Evolutionary conservation across 2,888 invertebrate genomes (phyloP).

Genomic region (Meiosimyza decipiens): DNA sequence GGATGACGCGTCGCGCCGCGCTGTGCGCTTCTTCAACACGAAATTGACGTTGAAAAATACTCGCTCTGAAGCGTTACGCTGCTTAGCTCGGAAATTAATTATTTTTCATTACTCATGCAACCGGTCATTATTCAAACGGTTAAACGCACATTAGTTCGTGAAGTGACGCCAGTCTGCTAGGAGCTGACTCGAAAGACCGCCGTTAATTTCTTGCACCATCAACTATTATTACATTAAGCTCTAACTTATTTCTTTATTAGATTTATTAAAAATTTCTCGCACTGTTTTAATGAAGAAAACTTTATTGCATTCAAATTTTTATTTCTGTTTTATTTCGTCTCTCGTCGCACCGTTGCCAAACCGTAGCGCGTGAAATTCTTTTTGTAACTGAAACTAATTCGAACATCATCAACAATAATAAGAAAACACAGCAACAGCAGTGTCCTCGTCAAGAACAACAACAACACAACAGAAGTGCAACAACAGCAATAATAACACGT

Average conservation of each 20-base stretch:
- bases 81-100: slow-evolving; percentile 49
- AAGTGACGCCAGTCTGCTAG: slow-evolving; percentile 9
- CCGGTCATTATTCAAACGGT: slow-evolving; percentile 53
- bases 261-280: slow-evolving; percentile 25
- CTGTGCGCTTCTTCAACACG: neutral
- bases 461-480: slow-evolving; percentile 24
- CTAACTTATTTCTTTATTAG: slow-evolving; percentile 29
- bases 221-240: slow-evolving; percentile 19
- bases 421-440: slow-evolving; percentile 37
- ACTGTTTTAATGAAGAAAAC: slow-evolving; percentile 22
- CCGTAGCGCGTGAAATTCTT: slow-evolving; percentile 55
- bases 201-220: neutral
- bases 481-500: slow-evolving; percentile 22
- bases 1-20: neutral
- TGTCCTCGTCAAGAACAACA: slow-evolving; percentile 30
- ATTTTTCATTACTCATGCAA: slow-evolving; percentile 52
- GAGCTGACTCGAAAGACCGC: slow-evolving; percentile 7
- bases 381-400: slow-evolving; percentile 58
- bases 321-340: slow-evolving; percentile 21
- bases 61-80: slow-evolving; percentile 6
- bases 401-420: slow-evolving; percentile 46
- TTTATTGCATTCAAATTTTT: slow-evolving; percentile 16
- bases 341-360: slow-evolving; percentile 42
- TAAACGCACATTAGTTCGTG: slow-evolving; percentile 44
- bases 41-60: slow-evolving; percentile 21